Percentiles rank a stretch among this genome's conserved stretches.
phyloP scores from a whole-genome alignment of 2,113 vertebrate genomes.

The Nycticebus coucang region DNA sequence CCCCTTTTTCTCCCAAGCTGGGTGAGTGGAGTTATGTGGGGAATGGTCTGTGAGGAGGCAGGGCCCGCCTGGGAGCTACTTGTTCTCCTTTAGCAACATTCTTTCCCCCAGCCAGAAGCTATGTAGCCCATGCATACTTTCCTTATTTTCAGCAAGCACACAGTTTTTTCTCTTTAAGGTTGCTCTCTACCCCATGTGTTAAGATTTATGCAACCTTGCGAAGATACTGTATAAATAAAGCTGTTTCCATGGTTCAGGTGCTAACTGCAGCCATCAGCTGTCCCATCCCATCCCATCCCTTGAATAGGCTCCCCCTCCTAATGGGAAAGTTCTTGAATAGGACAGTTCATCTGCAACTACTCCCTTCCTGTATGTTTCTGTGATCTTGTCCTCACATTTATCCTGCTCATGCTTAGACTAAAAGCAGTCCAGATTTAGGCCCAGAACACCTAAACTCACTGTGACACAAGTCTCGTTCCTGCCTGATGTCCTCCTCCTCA shows the following conservation, averaged over 20 bases:
- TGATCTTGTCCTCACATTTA: not conserved
- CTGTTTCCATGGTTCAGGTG: too few relatives aligned
- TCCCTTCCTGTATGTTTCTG: not conserved
- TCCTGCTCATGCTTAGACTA: not conserved
- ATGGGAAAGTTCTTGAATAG: not conserved
- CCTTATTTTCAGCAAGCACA: too few relatives aligned
- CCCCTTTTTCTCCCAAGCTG: not conserved
- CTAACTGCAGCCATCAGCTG: too few relatives aligned
- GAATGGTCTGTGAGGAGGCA: too few relatives aligned
- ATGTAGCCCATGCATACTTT: too few relatives aligned
- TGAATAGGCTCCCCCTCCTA: not conserved
- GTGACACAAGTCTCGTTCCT: not conserved
- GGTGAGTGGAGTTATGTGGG: not conserved
- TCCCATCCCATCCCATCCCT: not conserved
- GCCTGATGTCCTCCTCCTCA: not conserved
- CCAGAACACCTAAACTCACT: not conserved
- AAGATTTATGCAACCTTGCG: too few relatives aligned
- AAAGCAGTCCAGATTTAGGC: conserved; percentile 25
- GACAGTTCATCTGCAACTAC: not conserved
- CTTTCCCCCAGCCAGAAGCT: too few relatives aligned
- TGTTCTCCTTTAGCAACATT: too few relatives aligned
- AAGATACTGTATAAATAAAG: too few relatives aligned
- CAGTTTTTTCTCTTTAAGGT: too few relatives aligned
- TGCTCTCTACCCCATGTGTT: too few relatives aligned
- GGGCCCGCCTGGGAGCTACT: too few relatives aligned